Conservation (phyloP, 2,797 vertebrate species). For the Mormyrus proboscirostris region DNA sequence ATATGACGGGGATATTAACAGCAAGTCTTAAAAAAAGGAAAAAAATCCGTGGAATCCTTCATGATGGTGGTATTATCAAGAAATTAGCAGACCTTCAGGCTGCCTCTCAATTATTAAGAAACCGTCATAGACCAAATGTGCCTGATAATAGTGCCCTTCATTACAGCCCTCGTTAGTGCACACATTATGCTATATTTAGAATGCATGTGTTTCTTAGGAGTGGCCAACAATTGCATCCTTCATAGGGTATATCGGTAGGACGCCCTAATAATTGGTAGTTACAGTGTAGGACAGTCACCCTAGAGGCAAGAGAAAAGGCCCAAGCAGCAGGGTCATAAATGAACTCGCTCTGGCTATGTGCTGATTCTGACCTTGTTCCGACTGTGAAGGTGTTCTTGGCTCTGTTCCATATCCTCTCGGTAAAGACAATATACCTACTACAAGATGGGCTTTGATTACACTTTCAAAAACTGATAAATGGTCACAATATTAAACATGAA, state of each 20-base stretch:
- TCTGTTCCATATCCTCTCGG: constrained; percentile 30
- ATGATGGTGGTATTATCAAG: background rate
- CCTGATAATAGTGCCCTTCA: background rate
- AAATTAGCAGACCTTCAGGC: background rate
- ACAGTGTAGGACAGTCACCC: constrained; percentile 17
- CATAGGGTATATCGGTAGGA: background rate
- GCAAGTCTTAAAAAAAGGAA: background rate
- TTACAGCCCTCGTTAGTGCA: background rate
- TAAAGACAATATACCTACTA: constrained; percentile 38
- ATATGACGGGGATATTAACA: background rate
- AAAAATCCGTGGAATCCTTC: background rate
- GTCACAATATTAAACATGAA: constrained; percentile 40
- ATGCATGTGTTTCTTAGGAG: background rate
- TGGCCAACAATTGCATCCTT: background rate
- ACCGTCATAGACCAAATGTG: background rate
- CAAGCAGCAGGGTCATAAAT: constrained; percentile 37
- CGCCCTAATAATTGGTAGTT: constrained; percentile 5
- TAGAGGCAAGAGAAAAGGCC: constrained; percentile 32
- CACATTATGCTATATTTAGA: background rate
- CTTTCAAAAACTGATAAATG: constrained; percentile 48
- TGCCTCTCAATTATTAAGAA: background rate
- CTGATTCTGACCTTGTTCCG: constrained; percentile 37
- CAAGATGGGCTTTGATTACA: constrained; percentile 42
- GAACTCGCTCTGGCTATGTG: constrained; percentile 39
- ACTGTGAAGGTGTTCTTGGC: constrained; percentile 34